These are phyloP conservation scores for Eidolon dupreanum DNA, from an alignment of 2,797 vertebrate species.

Conservation along the genomic window DNA sequence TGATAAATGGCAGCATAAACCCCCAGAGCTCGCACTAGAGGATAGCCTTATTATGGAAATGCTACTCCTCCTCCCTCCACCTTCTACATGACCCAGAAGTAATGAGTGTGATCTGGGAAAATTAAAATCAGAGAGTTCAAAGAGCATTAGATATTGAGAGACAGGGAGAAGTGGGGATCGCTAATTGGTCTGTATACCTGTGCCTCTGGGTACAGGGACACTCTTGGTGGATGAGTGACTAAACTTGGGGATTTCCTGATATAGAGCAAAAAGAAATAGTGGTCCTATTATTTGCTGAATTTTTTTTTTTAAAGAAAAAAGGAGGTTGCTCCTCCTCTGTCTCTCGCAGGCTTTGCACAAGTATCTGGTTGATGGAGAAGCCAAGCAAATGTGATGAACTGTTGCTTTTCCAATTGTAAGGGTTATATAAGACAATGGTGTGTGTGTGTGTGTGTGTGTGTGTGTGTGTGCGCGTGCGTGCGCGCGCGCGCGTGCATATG, in stretches of 20 bases:
- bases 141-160: not conserved
- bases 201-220: not conserved
- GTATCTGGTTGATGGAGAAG: not conserved
- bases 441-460: not conserved
- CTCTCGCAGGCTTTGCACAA: not conserved
- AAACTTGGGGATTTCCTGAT: not conserved
- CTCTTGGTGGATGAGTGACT: not conserved
- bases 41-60: not conserved
- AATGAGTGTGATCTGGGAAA: not conserved
- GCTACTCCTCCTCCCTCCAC: not conserved
- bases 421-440: not conserved
- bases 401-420: not conserved
- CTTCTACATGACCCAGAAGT: not conserved
- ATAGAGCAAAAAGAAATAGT: not conserved
- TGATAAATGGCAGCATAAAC: not conserved
- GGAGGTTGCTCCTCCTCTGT: not conserved
- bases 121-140: not conserved
- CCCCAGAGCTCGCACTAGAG: too few relatives aligned
- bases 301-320: not conserved
- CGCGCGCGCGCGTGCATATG: too few relatives aligned
- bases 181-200: rapidly evolving
- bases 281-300: not conserved
- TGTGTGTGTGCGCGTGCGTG: not conserved
- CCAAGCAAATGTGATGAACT: not conserved
- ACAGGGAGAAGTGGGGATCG: not conserved